Percentiles rank a stretch among this genome's conserved stretches.
These are phyloP conservation scores for Zaprionus davidi DNA, from an alignment of 1,140 invertebrate genomes.

Conservation along the genomic window DNA sequence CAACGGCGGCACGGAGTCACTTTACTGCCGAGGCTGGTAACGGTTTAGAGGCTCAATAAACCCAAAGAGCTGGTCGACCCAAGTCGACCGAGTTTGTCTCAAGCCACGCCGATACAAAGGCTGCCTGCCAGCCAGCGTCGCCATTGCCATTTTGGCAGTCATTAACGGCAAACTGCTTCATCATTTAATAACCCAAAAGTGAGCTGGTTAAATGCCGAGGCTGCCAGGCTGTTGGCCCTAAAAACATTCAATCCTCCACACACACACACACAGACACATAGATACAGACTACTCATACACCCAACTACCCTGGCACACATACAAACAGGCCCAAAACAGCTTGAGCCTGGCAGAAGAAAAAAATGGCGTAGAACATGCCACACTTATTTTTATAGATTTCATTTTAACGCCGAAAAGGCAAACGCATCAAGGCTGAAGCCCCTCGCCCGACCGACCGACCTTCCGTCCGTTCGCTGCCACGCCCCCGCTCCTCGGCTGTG, in stretches of 20 bases:
- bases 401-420: constrained; percentile 83
- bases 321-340: constrained; percentile 59
- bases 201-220: constrained; percentile 80
- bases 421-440: constrained; percentile 73
- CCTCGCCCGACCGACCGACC: constrained; percentile 13
- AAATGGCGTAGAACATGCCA: constrained; percentile 79
- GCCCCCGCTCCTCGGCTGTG: constrained; percentile 16
- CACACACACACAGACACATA: constrained; percentile 21
- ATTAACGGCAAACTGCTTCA: constrained; percentile 83
- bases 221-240: constrained; percentile 55
- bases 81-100: constrained; percentile 24
- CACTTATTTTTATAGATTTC: constrained; percentile 83
- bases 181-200: constrained; percentile 83
- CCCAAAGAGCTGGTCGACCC: constrained; percentile 63
- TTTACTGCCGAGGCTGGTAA: constrained; percentile 47
- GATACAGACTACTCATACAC: not conserved
- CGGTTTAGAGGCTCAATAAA: constrained; percentile 79
- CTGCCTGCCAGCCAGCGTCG: constrained; percentile 57
- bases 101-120: constrained; percentile 19
- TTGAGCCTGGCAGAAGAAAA: constrained; percentile 41
- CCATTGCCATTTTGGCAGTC: constrained; percentile 80
- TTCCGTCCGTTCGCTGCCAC: constrained; percentile 9
- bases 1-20: constrained; percentile 20
- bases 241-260: constrained; percentile 45
- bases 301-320: not conserved